Base-by-base conservation (phyloP, 1,140 invertebrate species). In the Neelides sp. region DNA sequence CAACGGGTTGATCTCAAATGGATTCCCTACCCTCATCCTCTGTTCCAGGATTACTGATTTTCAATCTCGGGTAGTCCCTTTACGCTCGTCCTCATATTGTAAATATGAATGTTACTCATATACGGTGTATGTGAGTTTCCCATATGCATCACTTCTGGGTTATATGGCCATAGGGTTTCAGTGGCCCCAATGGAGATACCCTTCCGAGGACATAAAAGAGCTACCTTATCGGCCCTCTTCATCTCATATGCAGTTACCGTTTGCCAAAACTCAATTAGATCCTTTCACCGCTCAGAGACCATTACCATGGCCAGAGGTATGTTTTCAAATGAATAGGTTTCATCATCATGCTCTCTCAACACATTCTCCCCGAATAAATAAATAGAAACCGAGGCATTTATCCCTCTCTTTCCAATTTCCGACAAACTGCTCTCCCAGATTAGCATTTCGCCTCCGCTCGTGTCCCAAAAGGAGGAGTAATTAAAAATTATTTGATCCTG, bases 1-100 rank as follows among this genome's bases (percentile, higher is more conserved):
- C 49, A 50, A 50, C 49, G 49, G 49, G 49, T 50, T 50, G 27
- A 44, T 32, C 39, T 50, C 49, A 27, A 22, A 24, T 23, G 23
- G n/a, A 27, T n/a, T 32, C 24, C 42, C 27, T 50, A 39, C 30
- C 17, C 27, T 42, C 48, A 32, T 15, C 27, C 36, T 23, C 13
- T n/a, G n/a, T n/a, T n/a, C n/a, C n/a, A n/a, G 41, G 41, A 50
- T 50, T 43, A 50, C 50, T 52, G 50, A 52, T 52, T 52, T 52
- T 52, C 32, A 52, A 52, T 52, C 50, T 52, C 30, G n/a, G 15
- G 41, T n/a, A 22, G 15, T 41, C 28, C 41, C 27, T n/a, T 24
- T 28, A 36, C 45, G 17, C 28, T 20, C 40, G 4, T 22, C 40
- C 4, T 36, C 45, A 47, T 22, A 17, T 32, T 20, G 20, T 36